Percentiles rank a stretch among this genome's conserved stretches.
Conservation (phyloP, 2,113 vertebrate genomes). For the Dasyprocta punctata region DNA sequence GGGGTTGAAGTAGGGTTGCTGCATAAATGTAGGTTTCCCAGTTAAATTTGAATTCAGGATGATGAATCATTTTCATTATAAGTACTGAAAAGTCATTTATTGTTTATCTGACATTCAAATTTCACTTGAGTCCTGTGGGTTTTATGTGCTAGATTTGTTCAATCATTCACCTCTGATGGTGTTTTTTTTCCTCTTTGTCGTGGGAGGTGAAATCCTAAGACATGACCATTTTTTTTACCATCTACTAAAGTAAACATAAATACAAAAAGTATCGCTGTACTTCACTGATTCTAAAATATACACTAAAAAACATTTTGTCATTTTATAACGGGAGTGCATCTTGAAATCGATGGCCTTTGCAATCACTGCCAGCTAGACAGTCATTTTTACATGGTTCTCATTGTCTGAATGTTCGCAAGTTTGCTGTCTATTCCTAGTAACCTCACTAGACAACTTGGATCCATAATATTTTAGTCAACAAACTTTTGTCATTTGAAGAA, state of each 20-base stretch:
- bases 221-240: neutral
- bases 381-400: neutral
- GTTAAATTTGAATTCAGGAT: slow-evolving; percentile 16
- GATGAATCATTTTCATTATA: neutral
- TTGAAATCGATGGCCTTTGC: neutral
- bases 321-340: neutral
- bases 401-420: neutral
- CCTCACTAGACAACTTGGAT: neutral
- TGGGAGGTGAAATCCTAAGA: neutral
- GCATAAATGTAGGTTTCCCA: neutral
- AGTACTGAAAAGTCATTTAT: neutral
- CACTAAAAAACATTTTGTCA: neutral
- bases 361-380: neutral
- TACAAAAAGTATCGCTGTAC: neutral
- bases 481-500: neutral
- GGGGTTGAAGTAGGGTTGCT: neutral
- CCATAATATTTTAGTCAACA: neutral
- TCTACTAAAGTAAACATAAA: neutral
- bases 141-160: neutral
- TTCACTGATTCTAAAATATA: neutral
- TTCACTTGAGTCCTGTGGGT: neutral
- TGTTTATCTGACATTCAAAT: neutral
- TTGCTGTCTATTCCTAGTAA: neutral
- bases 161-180: neutral
- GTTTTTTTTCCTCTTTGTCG: neutral